phyloP scores from a whole-genome alignment of 2,888 invertebrate species.

The Penaeus monodon region DNA sequence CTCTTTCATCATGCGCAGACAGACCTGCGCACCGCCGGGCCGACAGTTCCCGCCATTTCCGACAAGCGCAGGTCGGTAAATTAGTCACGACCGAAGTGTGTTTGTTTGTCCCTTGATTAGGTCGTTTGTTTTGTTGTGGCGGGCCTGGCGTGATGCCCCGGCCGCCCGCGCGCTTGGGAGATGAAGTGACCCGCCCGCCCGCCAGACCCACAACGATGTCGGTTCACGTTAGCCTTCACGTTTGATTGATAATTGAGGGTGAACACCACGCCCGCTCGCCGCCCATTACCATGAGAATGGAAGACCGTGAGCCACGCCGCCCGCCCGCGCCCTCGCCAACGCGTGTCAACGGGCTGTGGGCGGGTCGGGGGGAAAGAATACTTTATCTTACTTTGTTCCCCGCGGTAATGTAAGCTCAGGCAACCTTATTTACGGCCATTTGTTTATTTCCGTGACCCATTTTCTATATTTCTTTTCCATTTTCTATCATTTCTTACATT shows the following conservation, averaged over 20 bases:
- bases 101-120: constrained; percentile 49
- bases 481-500: too few species aligned
- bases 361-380: too few species aligned
- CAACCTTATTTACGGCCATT: too few species aligned
- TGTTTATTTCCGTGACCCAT: too few species aligned
- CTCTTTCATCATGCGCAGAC: constrained; percentile 1
- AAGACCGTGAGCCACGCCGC: not conserved
- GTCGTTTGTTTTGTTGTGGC: constrained; percentile 43
- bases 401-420: too few species aligned
- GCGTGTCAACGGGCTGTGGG: too few species aligned
- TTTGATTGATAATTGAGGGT: constrained; percentile 48
- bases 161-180: constrained; percentile 9
- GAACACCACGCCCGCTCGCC: constrained; percentile 9
- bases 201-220: constrained; percentile 11
- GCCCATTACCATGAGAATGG: constrained; percentile 46
- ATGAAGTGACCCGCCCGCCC: constrained; percentile 14
- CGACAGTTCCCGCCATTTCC: constrained; percentile 12
- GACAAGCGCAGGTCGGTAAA: constrained; percentile 26
- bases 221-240: constrained; percentile 51
- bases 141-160: constrained; percentile 6
- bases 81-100: constrained; percentile 41
- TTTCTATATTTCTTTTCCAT: too few species aligned
- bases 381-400: too few species aligned
- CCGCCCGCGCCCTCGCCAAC: not conserved
- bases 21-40: not conserved